A percentile compares a stretch with the other conserved stretches of the same genome.
phyloP scores from a whole-genome alignment of 1,140 invertebrate genomes.

The Platyscapa corneri region DNA sequence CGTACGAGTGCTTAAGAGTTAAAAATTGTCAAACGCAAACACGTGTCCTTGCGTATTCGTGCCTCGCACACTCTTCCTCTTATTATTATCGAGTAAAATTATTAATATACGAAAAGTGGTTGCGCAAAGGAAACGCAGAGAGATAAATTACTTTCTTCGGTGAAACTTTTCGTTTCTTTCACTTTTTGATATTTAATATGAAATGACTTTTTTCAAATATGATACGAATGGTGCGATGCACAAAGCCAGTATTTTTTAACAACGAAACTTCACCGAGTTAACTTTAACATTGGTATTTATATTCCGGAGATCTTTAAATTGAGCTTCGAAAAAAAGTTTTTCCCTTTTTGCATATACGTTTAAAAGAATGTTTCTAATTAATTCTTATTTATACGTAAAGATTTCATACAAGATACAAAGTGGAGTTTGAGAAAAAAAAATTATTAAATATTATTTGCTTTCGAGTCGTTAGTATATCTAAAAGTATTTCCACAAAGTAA shows the following conservation, averaged over 20 bases:
- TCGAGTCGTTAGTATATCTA: not conserved
- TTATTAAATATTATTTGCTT: not conserved
- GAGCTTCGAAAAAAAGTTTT: not conserved
- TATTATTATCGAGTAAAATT: too few species aligned
- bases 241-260: not conserved
- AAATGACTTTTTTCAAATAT: not conserved
- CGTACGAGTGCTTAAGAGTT: too few species aligned
- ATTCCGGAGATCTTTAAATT: not conserved
- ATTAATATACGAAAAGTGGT: too few species aligned
- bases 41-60: too few species aligned
- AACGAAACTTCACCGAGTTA: not conserved
- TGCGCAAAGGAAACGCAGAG: not conserved
- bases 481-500: not conserved
- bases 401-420: not conserved
- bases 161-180: not conserved
- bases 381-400: not conserved
- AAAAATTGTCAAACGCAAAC: too few species aligned
- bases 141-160: not conserved
- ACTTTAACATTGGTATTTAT: not conserved
- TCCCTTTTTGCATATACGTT: not conserved
- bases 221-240: not conserved
- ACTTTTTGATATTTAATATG: not conserved
- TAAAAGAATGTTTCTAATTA: not conserved
- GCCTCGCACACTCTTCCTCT: too few species aligned
- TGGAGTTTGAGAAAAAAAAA: not conserved